Conservation (phyloP, 2,113 vertebrate species). For the Leuciscus idus region DNA sequence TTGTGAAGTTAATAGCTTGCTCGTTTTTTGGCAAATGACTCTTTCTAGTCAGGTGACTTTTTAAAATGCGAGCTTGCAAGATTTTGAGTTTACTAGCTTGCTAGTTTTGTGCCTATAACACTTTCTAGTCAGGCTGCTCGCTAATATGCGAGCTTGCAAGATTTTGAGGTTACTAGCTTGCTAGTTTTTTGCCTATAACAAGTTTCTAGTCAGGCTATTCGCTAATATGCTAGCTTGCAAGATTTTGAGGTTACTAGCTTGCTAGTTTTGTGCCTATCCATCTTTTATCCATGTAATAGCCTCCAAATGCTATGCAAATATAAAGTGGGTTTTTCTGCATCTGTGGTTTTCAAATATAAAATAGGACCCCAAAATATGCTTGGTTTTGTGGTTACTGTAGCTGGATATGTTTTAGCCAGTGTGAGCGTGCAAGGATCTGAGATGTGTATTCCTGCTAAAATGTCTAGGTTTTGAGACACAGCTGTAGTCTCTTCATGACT, state of each 20-base stretch:
- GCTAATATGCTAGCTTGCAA: too few species aligned
- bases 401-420: too few species aligned
- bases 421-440: not conserved
- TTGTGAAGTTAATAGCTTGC: not conserved
- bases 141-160: too few species aligned
- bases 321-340: too few species aligned
- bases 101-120: not conserved
- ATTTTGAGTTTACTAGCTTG: not conserved
- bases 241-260: not conserved
- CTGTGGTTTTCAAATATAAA: too few species aligned
- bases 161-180: not conserved
- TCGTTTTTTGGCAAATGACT: not conserved
- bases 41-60: not conserved
- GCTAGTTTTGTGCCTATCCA: not conserved
- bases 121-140: too few species aligned
- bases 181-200: not conserved
- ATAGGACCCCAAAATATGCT: too few species aligned
- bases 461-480: not conserved
- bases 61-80: not conserved
- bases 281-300: too few species aligned
- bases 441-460: not conserved
- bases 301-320: too few species aligned
- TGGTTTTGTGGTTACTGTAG: too few species aligned
- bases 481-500: not conserved
- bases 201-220: too few species aligned